These are phyloP conservation scores for Poecile atricapillus DNA, from an alignment of 2,113 vertebrate species.

Conservation along the genomic window DNA sequence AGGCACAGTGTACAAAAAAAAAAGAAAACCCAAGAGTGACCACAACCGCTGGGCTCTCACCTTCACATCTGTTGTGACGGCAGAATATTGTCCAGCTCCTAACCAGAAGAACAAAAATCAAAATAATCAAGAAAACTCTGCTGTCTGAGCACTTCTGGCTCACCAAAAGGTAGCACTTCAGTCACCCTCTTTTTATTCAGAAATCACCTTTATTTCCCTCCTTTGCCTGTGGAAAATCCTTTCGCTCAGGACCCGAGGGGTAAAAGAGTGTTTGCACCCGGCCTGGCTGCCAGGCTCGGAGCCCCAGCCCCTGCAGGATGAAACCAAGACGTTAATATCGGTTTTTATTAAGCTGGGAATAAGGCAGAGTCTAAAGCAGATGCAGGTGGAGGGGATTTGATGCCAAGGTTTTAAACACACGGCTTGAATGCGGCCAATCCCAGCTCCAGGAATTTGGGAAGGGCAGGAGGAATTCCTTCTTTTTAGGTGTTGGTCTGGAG, in stretches of 20 bases:
- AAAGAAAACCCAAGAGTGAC: background rate
- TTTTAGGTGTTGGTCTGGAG: background rate
- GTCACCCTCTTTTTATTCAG: background rate
- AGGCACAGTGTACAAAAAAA: background rate
- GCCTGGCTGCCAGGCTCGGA: constrained; percentile 14
- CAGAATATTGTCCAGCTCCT: background rate
- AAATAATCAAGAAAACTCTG: background rate
- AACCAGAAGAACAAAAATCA: background rate
- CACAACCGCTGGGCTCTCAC: background rate
- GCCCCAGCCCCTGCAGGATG: background rate
- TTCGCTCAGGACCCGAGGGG: background rate
- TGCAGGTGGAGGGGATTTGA: constrained; percentile 12
- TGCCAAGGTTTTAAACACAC: background rate
- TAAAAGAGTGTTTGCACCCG: background rate
- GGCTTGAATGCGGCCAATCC: background rate
- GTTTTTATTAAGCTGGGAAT: constrained; percentile 47
- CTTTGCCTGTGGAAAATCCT: background rate
- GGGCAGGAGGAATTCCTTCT: background rate
- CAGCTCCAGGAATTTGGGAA: background rate
- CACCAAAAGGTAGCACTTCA: background rate
- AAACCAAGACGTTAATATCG: constrained; percentile 25
- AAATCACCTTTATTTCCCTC: background rate
- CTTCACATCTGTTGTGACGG: background rate
- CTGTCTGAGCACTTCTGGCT: background rate
- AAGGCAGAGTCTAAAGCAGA: constrained; percentile 27